Conservation (phyloP, 2,888 invertebrate genomes). For the Tachina lurida region DNA sequence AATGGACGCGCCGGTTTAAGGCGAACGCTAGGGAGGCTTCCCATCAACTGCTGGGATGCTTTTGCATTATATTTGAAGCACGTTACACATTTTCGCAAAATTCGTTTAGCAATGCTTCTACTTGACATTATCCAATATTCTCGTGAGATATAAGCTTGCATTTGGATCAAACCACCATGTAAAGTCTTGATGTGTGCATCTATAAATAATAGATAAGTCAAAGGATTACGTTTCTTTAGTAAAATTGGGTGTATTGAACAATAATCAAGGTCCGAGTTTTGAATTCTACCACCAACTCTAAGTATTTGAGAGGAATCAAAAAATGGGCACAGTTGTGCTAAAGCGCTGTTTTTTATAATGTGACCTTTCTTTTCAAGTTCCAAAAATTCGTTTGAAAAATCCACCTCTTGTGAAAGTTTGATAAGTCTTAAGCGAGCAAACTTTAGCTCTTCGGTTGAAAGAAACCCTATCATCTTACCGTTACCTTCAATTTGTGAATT, state of each 20-base stretch:
- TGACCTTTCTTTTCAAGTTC: constrained; percentile 12
- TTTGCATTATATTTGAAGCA: constrained; percentile 52
- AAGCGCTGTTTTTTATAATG: constrained; percentile 11
- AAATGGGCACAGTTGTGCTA: too few relatives aligned
- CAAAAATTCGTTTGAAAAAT: constrained; percentile 29
- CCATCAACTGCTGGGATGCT: constrained; percentile 51
- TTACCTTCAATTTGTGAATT: not conserved
- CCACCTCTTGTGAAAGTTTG: constrained; percentile 22
- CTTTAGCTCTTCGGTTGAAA: constrained; percentile 15
- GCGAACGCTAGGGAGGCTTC: too few relatives aligned
- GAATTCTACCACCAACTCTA: too few relatives aligned
- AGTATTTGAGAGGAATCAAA: too few relatives aligned
- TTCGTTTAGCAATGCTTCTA: constrained; percentile 26
- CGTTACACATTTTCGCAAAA: constrained; percentile 28
- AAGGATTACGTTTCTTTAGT: too few relatives aligned
- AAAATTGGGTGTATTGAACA: too few relatives aligned
- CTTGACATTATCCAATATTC: constrained; percentile 32
- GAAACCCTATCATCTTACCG: constrained; percentile 29
- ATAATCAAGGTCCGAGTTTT: too few relatives aligned
- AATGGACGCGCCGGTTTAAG: too few relatives aligned
- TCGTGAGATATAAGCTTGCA: too few relatives aligned
- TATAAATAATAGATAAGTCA: too few relatives aligned
- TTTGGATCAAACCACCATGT: constrained; percentile 20
- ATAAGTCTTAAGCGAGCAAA: not conserved
- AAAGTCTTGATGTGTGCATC: not conserved